phyloP scores from a whole-genome alignment of 2,797 vertebrate species.

The Malurus splendens region DNA sequence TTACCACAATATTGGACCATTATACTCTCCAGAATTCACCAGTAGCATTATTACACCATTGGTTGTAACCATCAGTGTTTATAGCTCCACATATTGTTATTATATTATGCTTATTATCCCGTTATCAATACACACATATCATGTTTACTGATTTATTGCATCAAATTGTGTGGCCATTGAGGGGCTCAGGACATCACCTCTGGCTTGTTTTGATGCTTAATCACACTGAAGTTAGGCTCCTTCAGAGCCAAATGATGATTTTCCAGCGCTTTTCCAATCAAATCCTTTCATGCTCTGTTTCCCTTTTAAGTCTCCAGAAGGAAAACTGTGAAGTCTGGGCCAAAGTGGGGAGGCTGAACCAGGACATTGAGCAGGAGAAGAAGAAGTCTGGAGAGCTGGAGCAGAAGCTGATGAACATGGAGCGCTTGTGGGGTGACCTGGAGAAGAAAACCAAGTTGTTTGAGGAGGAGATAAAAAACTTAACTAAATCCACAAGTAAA shows the following conservation, averaged over 20 bases:
- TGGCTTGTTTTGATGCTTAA: background rate
- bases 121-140: background rate
- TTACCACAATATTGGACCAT: fast-evolving
- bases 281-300: background rate
- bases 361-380: constrained; percentile 79
- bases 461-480: constrained; percentile 79
- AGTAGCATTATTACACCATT: background rate
- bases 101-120: background rate
- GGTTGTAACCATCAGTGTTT: background rate
- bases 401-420: constrained; percentile 68
- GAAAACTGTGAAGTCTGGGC: constrained; percentile 84
- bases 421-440: constrained; percentile 73
- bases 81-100: background rate
- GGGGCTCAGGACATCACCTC: background rate
- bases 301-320: constrained; percentile 77
- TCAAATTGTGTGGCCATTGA: background rate
- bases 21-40: background rate
- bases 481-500: constrained; percentile 45
- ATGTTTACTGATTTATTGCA: background rate
- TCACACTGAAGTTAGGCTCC: background rate
- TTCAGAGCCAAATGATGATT: background rate
- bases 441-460: constrained; percentile 78
- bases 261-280: background rate
- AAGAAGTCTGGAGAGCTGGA: constrained; percentile 75
- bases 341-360: constrained; percentile 78